A percentile compares a stretch with the other conserved stretches of the same genome.
phyloP scores from a whole-genome alignment of 2,113 vertebrate species.

The Ailuropoda melanoleuca region DNA sequence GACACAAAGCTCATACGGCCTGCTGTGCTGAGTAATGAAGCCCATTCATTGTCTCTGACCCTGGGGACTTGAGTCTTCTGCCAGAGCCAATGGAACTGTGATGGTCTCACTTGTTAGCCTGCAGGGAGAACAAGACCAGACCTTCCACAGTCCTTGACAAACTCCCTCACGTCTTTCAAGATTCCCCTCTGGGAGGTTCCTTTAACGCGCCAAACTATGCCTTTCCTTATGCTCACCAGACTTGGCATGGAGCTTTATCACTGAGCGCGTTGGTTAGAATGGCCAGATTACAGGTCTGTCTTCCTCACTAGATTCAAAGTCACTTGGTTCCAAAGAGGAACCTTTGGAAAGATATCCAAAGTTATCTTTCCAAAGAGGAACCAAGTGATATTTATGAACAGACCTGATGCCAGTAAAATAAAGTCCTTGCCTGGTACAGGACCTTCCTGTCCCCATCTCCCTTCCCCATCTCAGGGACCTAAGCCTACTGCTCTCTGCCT shows the following conservation, averaged over 20 bases:
- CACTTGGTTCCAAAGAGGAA: neutral
- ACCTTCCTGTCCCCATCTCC: neutral
- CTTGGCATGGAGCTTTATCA: neutral
- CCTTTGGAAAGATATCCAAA: neutral
- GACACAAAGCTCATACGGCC: neutral
- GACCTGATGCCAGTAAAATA: neutral
- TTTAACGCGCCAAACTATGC: neutral
- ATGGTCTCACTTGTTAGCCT: neutral
- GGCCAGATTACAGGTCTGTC: neutral
- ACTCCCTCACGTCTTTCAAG: neutral
- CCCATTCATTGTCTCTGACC: neutral
- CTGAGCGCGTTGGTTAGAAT: neutral
- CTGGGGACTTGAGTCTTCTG: neutral
- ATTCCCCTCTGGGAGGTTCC: neutral
- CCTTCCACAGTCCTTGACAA: neutral
- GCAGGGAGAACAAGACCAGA: neutral
- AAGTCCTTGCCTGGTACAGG: neutral
- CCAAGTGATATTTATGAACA: neutral
- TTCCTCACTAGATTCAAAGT: neutral
- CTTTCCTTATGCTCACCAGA: neutral
- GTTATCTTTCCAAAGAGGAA: neutral
- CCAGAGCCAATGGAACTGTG: neutral
- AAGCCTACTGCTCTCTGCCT: neutral
- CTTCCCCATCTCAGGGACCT: neutral
- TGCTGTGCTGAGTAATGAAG: too few relatives aligned